phyloP scores from a whole-genome alignment of 2,888 invertebrate species.

The Ichneumoninae sp. region DNA sequence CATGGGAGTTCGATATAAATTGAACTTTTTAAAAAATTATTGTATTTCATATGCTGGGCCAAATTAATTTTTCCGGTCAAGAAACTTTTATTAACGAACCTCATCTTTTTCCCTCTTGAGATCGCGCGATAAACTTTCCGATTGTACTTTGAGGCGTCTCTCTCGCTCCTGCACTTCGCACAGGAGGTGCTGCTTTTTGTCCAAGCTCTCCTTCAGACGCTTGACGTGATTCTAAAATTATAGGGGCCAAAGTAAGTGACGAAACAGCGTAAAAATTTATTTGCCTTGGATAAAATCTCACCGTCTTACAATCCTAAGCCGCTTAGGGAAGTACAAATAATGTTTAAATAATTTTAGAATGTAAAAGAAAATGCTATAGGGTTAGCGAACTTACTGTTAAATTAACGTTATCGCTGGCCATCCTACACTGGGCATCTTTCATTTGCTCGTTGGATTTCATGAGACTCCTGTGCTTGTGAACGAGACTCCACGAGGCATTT shows the following conservation, averaged over 20 bases:
- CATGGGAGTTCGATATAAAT: background rate
- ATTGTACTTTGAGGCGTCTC: conserved; percentile 72
- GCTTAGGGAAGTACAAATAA: conserved; percentile 17
- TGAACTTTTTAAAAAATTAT: background rate
- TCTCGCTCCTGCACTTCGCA: conserved; percentile 71
- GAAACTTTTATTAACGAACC: conserved; percentile 62
- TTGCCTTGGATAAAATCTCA: conserved; percentile 27
- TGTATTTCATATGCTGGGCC: background rate
- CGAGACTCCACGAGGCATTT: conserved; percentile 72
- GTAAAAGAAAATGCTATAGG: background rate
- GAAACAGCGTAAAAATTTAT: conserved; percentile 5
- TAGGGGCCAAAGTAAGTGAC: conserved; percentile 24
- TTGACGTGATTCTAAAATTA: conserved; percentile 72
- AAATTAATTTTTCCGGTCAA: background rate
- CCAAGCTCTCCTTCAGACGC: conserved; percentile 72
- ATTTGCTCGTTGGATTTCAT: conserved; percentile 70
- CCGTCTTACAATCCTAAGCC: conserved; percentile 40
- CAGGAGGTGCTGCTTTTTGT: conserved; percentile 70
- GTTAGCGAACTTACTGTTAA: conserved; percentile 70
- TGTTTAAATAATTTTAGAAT: background rate
- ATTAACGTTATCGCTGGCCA: conserved; percentile 71
- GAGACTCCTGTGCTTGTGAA: conserved; percentile 71
- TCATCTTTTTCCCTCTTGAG: conserved; percentile 74
- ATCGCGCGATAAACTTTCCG: conserved; percentile 67
- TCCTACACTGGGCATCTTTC: conserved; percentile 68